phyloP scores from a whole-genome alignment of 2,113 vertebrate species.

The Burhinus oedicnemus region DNA sequence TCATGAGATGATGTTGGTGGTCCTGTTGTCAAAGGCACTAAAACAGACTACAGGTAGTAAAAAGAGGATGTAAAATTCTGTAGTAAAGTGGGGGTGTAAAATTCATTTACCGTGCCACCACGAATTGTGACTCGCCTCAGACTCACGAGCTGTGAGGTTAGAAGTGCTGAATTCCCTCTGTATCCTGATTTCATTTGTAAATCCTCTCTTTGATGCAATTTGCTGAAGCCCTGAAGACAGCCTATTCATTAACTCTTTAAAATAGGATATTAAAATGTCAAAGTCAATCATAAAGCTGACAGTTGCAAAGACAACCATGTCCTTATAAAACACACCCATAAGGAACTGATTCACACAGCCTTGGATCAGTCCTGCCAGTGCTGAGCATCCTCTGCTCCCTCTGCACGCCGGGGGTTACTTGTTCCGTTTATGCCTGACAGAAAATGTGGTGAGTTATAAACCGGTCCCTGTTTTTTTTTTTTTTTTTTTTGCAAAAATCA shows the following conservation, averaged over 20 bases:
- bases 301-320: background rate
- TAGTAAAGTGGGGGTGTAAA: background rate
- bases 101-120: background rate
- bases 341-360: accelerated
- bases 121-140: background rate
- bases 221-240: background rate
- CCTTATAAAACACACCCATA: background rate
- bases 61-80: background rate
- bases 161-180: background rate
- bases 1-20: background rate
- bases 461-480: too few relatives aligned
- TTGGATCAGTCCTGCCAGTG: background rate
- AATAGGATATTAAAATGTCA: background rate
- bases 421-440: too few relatives aligned
- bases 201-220: background rate
- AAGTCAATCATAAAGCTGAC: background rate
- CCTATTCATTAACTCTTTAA: background rate
- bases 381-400: background rate
- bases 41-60: background rate
- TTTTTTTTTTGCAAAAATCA: background rate
- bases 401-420: accelerated
- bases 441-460: background rate
- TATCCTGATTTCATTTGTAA: background rate
- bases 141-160: background rate
- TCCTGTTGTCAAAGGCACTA: background rate